Evolutionary conservation across 2,797 vertebrate genomes (phyloP), one percentile per base, ranked within the genome.

Genomic region (Scarus forsteni): DNA sequence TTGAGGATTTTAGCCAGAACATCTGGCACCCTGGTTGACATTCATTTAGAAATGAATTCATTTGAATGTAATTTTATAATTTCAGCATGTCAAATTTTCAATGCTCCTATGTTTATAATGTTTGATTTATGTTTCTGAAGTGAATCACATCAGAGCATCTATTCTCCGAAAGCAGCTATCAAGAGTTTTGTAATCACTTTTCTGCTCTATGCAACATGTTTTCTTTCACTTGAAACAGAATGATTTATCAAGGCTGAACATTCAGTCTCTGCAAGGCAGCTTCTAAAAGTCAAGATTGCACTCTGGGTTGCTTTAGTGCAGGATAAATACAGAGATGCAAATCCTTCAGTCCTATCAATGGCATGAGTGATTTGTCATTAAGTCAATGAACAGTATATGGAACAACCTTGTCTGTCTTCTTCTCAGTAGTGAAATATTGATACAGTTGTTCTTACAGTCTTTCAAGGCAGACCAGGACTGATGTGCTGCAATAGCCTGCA

Each of bases 231-330:
- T 76, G 44, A 70, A 78, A 67, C 43, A 63, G 57, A 70, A 73
- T 73, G 73, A 68, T 66, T 83, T 49, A 72, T 80, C 70, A 60
- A 75, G 69, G 64, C 62, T 43, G 35, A 40, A 56, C 15, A 48
- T 64, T 73, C 60, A 70, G 50, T 77, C 76, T 60, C 52, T 36
- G 18, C 53, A 36, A 3, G 50, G 40, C 55, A 59, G 58, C 69
- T 54, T 54, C 52, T 60, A 19, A 60, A 68, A 72, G 61, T 69
- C 69, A 61, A 61, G 62, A 53, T 74, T 60, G 50, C 38, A 12
- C 53, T 67, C 60, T 7, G 16, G 44, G 73, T 62, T 64, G 16
- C 70, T 42, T 8, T 5, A 39, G 60, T 81, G 60, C 52, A 18
- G 65, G 48, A 42, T 18, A 42, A 27, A 60, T 69, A 63, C 69